Conservation (phyloP, 2,113 vertebrate genomes). For the Boleophthalmus pectinirostris region DNA sequence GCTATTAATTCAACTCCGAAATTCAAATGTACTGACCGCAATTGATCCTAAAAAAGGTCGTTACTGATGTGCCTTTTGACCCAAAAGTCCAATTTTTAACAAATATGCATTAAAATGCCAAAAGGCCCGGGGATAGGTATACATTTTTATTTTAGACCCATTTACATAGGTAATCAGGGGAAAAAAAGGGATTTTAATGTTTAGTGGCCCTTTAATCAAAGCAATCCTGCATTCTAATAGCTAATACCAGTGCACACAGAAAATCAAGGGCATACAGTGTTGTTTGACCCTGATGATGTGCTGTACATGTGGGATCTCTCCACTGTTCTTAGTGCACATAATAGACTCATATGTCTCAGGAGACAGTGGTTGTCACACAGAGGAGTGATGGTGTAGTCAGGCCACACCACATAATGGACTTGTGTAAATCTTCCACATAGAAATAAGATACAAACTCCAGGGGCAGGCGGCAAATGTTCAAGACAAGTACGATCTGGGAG, state of each 20-base stretch:
- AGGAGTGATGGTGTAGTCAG: conserved; percentile 2
- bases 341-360: conserved; percentile 33
- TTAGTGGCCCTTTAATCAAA: too few species aligned
- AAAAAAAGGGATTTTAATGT: too few species aligned
- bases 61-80: too few species aligned
- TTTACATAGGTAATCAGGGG: too few species aligned
- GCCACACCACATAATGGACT: conserved; percentile 1
- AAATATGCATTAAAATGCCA: too few species aligned
- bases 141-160: too few species aligned
- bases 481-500: not conserved
- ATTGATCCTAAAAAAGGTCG: too few species aligned
- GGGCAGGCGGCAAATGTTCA: not conserved
- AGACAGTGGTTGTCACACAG: conserved; percentile 1
- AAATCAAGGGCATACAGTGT: conserved; percentile 18
- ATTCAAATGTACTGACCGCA: too few species aligned
- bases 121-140: too few species aligned
- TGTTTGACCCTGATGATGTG: conserved; percentile 28
- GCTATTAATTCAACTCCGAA: too few species aligned
- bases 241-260: not conserved
- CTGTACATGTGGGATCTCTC: conserved; percentile 7
- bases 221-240: not conserved
- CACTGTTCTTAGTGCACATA: conserved; percentile 2
- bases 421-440: not conserved
- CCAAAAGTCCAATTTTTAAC: too few species aligned
- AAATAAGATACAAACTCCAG: not conserved